A percentile compares a stretch with the other conserved stretches of the same genome.
Conservation (phyloP, 2,797 vertebrate species). For the Pygocentrus nattereri region DNA sequence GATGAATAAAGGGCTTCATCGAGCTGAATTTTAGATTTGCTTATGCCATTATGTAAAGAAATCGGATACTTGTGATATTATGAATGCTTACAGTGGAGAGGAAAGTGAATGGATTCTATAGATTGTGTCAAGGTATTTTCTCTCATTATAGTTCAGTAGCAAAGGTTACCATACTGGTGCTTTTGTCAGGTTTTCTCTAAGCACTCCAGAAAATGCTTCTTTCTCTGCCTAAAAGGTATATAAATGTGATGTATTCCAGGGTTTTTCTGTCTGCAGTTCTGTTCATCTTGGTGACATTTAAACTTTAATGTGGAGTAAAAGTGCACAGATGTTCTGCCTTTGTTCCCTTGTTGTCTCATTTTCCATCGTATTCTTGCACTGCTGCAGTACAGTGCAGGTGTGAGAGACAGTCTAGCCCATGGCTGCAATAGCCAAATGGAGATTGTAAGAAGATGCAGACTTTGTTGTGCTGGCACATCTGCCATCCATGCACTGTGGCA, state of each 20-base stretch:
- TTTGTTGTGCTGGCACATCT: conserved; percentile 2
- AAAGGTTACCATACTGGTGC: not conserved
- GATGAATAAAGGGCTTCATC: conserved; percentile 2
- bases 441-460: not conserved
- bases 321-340: not conserved
- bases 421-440: not conserved
- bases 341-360: too few relatives aligned
- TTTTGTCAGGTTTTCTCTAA: not conserved
- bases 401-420: not conserved
- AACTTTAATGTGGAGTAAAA: not conserved
- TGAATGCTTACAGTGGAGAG: not conserved
- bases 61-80: conserved; percentile 17
- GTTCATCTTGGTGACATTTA: not conserved
- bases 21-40: not conserved
- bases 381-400: not conserved
- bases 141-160: conserved; percentile 8
- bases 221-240: not conserved
- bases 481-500: not conserved
- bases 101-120: conserved; percentile 2
- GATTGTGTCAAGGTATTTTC: conserved; percentile 20
- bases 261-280: not conserved
- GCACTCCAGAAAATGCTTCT: not conserved
- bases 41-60: not conserved
- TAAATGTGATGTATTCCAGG: not conserved
- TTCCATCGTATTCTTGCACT: not conserved